Conservation (phyloP, 1,140 invertebrate species). For the Caenorhabditis inopinata region DNA sequence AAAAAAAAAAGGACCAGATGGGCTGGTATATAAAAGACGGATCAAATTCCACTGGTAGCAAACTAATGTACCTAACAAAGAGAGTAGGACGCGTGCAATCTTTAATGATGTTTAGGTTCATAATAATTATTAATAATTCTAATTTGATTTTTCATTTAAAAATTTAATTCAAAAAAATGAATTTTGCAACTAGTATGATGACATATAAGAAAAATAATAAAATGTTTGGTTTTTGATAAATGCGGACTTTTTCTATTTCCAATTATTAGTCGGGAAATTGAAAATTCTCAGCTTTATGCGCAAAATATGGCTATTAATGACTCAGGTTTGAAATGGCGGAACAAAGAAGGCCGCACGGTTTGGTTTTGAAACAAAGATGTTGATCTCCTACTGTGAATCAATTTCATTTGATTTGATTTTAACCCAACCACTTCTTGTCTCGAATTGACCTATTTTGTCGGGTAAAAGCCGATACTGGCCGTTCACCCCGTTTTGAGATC, state of each 20-base stretch:
- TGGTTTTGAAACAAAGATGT: not conserved
- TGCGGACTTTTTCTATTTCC: too few species aligned
- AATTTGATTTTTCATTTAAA: too few species aligned
- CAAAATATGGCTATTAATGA: not conserved
- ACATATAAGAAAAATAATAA: too few species aligned
- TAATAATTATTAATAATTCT: too few species aligned
- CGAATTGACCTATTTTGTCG: constrained; percentile 29
- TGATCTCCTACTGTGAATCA: constrained; percentile 19
- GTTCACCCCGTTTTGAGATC: not conserved
- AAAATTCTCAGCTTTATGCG: too few species aligned
- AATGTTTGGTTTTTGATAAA: too few species aligned
- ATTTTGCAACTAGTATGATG: too few species aligned
- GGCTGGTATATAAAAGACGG: not conserved
- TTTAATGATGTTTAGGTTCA: too few species aligned
- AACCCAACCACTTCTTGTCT: not conserved
- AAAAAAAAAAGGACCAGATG: not conserved
- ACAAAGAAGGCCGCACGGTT: not conserved
- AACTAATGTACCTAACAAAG: too few species aligned
- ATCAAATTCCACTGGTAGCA: not conserved
- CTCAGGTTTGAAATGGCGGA: not conserved
- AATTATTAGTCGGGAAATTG: too few species aligned
- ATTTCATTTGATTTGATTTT: constrained; percentile 20
- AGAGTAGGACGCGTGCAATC: too few species aligned
- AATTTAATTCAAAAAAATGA: too few species aligned
- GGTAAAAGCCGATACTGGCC: not conserved